Percentiles rank a stretch among this genome's conserved stretches.
Evolutionary conservation across 2,113 vertebrate genomes (phyloP).

Genomic region (Bufo bufo): DNA sequence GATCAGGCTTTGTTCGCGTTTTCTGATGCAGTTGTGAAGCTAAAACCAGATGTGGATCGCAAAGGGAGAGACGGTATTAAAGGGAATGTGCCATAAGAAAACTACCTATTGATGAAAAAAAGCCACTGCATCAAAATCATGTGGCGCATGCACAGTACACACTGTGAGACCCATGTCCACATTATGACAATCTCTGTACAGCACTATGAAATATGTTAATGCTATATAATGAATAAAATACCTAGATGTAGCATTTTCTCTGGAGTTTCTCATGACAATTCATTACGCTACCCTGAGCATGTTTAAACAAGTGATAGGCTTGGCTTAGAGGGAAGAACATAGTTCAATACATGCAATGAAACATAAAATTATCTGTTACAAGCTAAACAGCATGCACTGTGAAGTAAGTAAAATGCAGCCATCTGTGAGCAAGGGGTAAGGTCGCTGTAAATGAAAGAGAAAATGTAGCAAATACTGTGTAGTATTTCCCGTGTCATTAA

Average conservation of each 20-base stretch:
- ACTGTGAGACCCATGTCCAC: too few species aligned
- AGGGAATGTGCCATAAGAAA: too few species aligned
- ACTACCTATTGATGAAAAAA: too few species aligned
- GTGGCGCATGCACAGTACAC: too few species aligned
- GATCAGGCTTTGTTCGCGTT: too few species aligned
- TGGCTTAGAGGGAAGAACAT: neutral
- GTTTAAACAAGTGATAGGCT: conserved; percentile 5
- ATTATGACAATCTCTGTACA: too few species aligned
- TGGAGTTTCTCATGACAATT: neutral
- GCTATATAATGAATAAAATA: neutral
- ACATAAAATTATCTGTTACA: conserved; percentile 17
- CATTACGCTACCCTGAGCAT: neutral
- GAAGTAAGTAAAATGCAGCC: neutral
- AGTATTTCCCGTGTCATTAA: neutral
- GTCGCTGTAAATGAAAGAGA: neutral
- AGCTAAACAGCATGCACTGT: neutral
- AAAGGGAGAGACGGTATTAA: too few species aligned
- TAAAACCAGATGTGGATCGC: too few species aligned
- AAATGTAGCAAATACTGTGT: neutral
- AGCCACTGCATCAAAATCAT: too few species aligned
- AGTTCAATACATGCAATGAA: conserved; percentile 3
- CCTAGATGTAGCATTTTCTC: neutral
- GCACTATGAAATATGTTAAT: too few species aligned
- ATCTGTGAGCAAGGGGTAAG: neutral
- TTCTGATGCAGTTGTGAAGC: too few species aligned